Conservation (phyloP, 2,888 invertebrate genomes). For the Panorpa germanica region DNA sequence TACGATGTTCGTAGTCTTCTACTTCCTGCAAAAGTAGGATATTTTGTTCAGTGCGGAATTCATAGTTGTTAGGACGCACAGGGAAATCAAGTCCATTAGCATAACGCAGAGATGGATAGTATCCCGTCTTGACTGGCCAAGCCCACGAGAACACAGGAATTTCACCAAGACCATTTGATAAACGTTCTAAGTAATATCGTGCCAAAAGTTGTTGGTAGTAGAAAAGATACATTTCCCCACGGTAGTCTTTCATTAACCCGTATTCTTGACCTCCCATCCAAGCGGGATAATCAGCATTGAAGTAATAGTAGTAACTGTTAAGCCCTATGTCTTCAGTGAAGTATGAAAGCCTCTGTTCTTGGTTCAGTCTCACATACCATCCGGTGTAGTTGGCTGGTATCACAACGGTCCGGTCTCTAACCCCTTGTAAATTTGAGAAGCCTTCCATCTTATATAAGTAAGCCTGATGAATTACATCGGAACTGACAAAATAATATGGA, state of each 20-base stretch:
- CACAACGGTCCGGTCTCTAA: slow-evolving; percentile 20
- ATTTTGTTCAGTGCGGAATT: slow-evolving; percentile 17
- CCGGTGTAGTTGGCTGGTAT: slow-evolving; percentile 39
- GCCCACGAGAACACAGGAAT: slow-evolving; percentile 35
- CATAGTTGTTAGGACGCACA: slow-evolving; percentile 28
- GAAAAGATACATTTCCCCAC: slow-evolving; percentile 45
- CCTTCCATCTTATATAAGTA: slow-evolving; percentile 27
- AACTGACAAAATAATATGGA: slow-evolving; percentile 42
- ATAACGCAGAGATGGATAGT: slow-evolving; percentile 36
- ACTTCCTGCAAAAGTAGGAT: slow-evolving; percentile 17
- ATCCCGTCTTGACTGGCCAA: slow-evolving; percentile 27
- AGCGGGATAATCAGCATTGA: slow-evolving; percentile 40
- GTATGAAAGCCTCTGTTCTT: slow-evolving; percentile 40
- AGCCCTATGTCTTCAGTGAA: slow-evolving; percentile 52
- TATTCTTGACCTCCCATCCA: slow-evolving; percentile 35
- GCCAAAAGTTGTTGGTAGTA: slow-evolving; percentile 45
- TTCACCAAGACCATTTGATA: slow-evolving; percentile 39
- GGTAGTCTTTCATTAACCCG: slow-evolving; percentile 29
- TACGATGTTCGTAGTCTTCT: slow-evolving; percentile 23
- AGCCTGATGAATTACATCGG: slow-evolving; percentile 27
- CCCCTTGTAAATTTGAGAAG: slow-evolving; percentile 21
- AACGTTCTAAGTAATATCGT: slow-evolving; percentile 49
- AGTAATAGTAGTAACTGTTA: slow-evolving; percentile 44
- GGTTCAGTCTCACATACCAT: slow-evolving; percentile 26
- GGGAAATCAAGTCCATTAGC: slow-evolving; percentile 40